Evolutionary conservation across 2,888 invertebrate genomes (phyloP), one percentile per base, ranked within the genome.

Genomic region (Cyclophora albipunctata): DNA sequence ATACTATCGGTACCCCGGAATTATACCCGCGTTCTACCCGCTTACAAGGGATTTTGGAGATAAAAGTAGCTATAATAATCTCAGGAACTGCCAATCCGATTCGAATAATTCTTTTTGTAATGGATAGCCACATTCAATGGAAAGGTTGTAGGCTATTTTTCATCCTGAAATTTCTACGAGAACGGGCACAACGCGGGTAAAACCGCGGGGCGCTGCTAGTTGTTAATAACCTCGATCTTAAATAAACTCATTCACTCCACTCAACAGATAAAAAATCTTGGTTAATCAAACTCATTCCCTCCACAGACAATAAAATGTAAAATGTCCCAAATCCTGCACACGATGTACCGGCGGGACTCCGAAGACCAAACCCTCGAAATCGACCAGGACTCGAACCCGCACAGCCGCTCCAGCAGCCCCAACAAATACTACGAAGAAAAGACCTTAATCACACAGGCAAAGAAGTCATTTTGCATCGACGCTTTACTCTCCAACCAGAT

Each of bases 391-490:
- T 76, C 76, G 0, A 80, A 83, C 48, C 76, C 76, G 0, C 78
- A 75, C 59, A 73, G 73, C 57, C 67, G 78, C 0, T 87, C 88
- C 0, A 82, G 67, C 68, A 86, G 82, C 45, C 87, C 87, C 0
- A 83, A 80, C 73, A 83, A 84, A 48, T 87, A 71, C 57, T 86
- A 79, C 35, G 85, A 84, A 35, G 84, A 87, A 0, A 87, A 85
- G 55, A 89, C 89, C 0, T 75, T 83, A 0, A 34, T 89, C 0
- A 80, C 73, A 46, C 80, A 78, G 42, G 67, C 62, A 0, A 93
- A 93, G 60, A 94, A 95, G 48, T 96, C 96, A 0, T 97, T 97
- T 72, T 96, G 97, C 72, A 97, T 97, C 60, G 97, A 97, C 70
- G 96, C 97, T 0, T 79, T 97, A 3, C 80, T 97, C 3, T 95